phyloP scores from a whole-genome alignment of 2,797 vertebrate genomes.

The Paratrypauchen microcephalus region DNA sequence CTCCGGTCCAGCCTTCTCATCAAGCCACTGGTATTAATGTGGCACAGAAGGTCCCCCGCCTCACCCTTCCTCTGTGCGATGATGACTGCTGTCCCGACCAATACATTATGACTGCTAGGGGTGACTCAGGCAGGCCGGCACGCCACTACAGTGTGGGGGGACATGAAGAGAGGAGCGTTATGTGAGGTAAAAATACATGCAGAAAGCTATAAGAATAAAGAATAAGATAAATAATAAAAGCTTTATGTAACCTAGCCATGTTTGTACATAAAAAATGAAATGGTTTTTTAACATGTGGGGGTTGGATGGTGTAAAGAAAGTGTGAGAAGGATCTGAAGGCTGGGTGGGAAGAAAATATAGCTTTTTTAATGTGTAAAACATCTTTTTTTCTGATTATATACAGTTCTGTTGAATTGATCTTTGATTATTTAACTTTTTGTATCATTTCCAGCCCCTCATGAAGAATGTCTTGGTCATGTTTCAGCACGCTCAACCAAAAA shows the following conservation, averaged over 20 bases:
- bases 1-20: conserved; percentile 48
- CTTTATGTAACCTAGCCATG: too few species aligned
- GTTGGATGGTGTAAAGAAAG: too few species aligned
- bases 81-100: conserved; percentile 54
- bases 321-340: too few species aligned
- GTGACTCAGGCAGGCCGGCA: conserved; percentile 53
- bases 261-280: too few species aligned
- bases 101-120: conserved; percentile 53
- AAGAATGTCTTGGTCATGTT: not conserved
- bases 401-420: too few species aligned
- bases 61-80: conserved; percentile 20
- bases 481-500: not conserved
- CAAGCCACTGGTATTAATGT: conserved; percentile 59
- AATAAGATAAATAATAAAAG: not conserved
- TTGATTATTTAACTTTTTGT: too few species aligned
- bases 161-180: conserved; percentile 37
- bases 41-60: conserved; percentile 41
- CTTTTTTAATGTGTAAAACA: too few species aligned
- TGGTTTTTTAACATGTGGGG: too few species aligned
- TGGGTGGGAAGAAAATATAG: too few species aligned
- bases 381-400: too few species aligned
- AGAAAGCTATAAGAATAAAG: conserved; percentile 11
- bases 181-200: conserved; percentile 22
- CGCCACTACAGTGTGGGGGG: conserved; percentile 46
- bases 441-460: too few species aligned